Evolutionary conservation across 35 echinoderm and acorn worm species (phyloP).

Genomic region (Lytechinus pictus): DNA sequence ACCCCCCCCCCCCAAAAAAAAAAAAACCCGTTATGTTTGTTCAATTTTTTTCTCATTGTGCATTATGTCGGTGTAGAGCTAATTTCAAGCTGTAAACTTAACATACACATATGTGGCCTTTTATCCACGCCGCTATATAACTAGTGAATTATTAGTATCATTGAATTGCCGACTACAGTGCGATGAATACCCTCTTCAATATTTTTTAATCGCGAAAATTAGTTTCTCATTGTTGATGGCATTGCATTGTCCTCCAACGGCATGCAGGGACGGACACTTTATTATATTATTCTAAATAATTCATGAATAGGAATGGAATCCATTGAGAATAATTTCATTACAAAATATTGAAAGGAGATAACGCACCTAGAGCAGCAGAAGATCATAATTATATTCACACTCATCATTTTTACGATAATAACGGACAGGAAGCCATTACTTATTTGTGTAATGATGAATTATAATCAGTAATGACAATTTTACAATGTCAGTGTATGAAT

Average conservation of each 20-base stretch:
- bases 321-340: not conserved
- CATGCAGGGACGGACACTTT: not conserved
- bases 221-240: not conserved
- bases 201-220: not conserved
- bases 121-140: not conserved
- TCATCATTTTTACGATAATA: too few species aligned
- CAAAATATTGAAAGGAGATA: not conserved
- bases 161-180: not conserved
- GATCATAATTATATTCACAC: not conserved
- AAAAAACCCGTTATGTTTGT: too few species aligned
- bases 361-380: not conserved
- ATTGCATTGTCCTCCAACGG: not conserved
- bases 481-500: too few species aligned
- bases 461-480: too few species aligned
- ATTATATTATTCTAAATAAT: not conserved
- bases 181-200: too few species aligned
- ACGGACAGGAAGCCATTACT: too few species aligned
- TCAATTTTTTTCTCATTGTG: too few species aligned
- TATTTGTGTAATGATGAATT: too few species aligned
- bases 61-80: too few species aligned
- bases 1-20: too few species aligned
- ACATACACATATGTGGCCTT: too few species aligned
- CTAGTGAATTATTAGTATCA: not conserved
- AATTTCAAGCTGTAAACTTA: too few species aligned
- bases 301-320: not conserved